Conservation (phyloP, 1,140 invertebrate species). For the Archivesica marissinica region DNA sequence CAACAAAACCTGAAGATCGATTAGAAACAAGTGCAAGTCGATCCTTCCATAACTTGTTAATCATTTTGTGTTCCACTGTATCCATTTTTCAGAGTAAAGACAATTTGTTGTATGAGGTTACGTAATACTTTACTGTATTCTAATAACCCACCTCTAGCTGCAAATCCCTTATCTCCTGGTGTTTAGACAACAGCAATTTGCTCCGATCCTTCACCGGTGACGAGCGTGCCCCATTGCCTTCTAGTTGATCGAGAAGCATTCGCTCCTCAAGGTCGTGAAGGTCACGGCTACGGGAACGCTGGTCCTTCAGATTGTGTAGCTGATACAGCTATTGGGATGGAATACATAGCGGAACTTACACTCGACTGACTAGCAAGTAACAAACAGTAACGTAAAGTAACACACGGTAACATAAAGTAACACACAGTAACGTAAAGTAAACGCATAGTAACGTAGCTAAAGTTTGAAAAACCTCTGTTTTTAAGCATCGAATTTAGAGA, state of each 20-base stretch:
- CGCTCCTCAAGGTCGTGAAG: conserved; percentile 73
- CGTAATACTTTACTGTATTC: background rate
- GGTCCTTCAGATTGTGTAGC: conserved; percentile 65
- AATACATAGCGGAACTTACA: conserved; percentile 15
- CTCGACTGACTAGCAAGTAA: background rate
- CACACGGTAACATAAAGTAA: too few relatives aligned
- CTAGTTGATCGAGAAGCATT: conserved; percentile 69
- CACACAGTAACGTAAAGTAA: too few relatives aligned
- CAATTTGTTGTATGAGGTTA: background rate
- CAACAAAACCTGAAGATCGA: background rate
- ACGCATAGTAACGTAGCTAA: too few relatives aligned
- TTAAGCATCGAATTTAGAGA: too few relatives aligned
- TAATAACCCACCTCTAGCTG: conserved; percentile 72
- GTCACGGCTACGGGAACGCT: conserved; percentile 66
- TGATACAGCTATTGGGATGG: conserved; percentile 48
- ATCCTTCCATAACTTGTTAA: too few relatives aligned
- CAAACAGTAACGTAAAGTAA: too few relatives aligned
- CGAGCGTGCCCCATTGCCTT: conserved; percentile 57
- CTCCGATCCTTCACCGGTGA: conserved; percentile 36
- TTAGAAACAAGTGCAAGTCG: background rate
- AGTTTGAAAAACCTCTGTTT: too few relatives aligned
- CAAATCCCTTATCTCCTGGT: conserved; percentile 68
- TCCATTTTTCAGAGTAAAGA: too few relatives aligned
- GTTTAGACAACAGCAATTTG: conserved; percentile 67
- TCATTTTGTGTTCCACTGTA: too few relatives aligned